A percentile compares a stretch with the other conserved stretches of the same genome.
Conservation (phyloP, 30 jellyfish, hydroid and myxozoan genomes). For the Aurelia sp. region DNA sequence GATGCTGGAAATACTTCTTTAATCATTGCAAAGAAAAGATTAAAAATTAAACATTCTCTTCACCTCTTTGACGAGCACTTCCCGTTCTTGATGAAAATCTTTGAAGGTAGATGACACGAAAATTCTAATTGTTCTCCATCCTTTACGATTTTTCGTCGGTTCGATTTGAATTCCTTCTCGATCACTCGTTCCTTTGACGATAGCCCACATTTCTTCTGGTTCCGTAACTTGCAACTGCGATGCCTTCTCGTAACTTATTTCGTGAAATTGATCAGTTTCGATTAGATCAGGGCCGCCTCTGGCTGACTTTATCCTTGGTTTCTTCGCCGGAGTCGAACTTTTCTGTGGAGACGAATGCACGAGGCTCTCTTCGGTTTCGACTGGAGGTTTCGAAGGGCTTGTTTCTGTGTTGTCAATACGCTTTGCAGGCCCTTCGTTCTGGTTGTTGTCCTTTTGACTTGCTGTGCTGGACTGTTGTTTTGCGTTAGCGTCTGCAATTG, state of each 20-base stretch:
- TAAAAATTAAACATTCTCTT: background rate
- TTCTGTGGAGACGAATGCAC: no score
- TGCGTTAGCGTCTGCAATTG: no score
- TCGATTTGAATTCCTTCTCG: slow-evolving; percentile 69
- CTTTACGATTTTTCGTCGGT: slow-evolving; percentile 96
- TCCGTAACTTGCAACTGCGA: slow-evolving; percentile 60
- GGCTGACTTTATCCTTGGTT: slow-evolving; percentile 16
- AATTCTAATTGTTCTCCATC: slow-evolving; percentile 97
- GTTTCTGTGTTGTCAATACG: no score
- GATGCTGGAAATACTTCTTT: no score
- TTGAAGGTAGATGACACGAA: slow-evolving; percentile 98
- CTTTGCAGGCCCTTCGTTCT: no score
- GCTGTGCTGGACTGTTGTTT: no score
- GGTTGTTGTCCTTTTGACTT: no score
- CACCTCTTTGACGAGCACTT: slow-evolving; percentile 99
- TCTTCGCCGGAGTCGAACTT: background rate
- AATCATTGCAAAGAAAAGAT: background rate
- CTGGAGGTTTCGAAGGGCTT: no score
- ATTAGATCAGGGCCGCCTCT: background rate
- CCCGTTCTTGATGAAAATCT: slow-evolving; percentile 99
- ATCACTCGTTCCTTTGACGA: slow-evolving; percentile 85
- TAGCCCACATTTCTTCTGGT: slow-evolving; percentile 99
- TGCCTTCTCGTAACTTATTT: slow-evolving; percentile 76
- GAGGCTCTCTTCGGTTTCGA: no score
- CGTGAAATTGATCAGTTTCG: background rate